phyloP scores from a whole-genome alignment of 2,888 invertebrate genomes.

The Latheticus oryzae region DNA sequence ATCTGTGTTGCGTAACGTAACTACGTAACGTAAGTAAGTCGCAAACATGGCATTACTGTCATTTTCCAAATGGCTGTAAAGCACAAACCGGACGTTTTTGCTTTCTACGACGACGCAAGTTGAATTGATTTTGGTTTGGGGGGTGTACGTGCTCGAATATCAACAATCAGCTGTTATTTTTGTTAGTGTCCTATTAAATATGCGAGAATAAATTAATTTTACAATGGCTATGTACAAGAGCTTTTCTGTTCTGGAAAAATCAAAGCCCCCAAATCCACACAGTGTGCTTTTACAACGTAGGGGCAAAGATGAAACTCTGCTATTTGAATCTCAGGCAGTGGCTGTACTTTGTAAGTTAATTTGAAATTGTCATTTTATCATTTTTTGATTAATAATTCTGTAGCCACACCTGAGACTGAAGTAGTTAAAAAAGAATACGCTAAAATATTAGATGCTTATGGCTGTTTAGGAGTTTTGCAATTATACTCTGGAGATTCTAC shows the following conservation, averaged over 20 bases:
- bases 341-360: constrained; percentile 79
- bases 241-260: constrained; percentile 90
- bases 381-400: no score
- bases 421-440: constrained; percentile 89
- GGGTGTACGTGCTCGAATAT: constrained; percentile 37
- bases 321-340: constrained; percentile 94
- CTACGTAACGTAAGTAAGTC: constrained; percentile 2
- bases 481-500: constrained; percentile 86
- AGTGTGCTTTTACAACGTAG: constrained; percentile 91
- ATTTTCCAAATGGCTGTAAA: background rate
- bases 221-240: constrained; percentile 94
- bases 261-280: constrained; percentile 86
- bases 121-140: constrained; percentile 38
- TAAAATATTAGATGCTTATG: constrained; percentile 94
- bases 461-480: constrained; percentile 94
- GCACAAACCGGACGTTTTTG: constrained; percentile 21
- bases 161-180: constrained; percentile 41
- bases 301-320: constrained; percentile 84
- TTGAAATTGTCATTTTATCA: no score
- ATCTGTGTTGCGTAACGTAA: constrained; percentile 3
- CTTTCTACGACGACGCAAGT: constrained; percentile 35
- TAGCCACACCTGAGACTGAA: constrained; percentile 88
- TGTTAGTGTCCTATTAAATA: constrained; percentile 30
- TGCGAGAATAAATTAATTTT: constrained; percentile 18
- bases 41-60: constrained; percentile 19